These are phyloP conservation scores for Pelagia noctiluca DNA, from an alignment of 30 jellyfish, hydroid and myxozoan species.

Conservation along the genomic window DNA sequence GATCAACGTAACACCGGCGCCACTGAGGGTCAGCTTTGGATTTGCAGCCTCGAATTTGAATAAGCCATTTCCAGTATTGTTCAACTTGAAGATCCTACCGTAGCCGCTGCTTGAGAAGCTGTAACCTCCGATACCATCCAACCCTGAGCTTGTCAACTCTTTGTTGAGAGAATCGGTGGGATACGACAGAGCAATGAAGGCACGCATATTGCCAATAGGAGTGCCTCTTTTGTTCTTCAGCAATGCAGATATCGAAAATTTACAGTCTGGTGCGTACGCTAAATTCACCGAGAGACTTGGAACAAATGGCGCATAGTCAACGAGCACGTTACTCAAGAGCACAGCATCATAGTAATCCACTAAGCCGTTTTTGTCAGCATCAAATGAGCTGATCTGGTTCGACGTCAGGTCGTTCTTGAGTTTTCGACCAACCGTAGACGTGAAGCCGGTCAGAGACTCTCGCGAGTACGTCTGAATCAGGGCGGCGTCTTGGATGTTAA, in stretches of 20 bases:
- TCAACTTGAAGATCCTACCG: slow-evolving; percentile 52
- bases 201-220: slow-evolving; percentile 52
- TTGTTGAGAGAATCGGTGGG: slow-evolving; percentile 16
- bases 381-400: slow-evolving; percentile 28
- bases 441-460: slow-evolving; percentile 42
- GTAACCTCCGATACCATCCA: slow-evolving; percentile 40
- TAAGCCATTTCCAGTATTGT: slow-evolving; percentile 22
- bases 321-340: slow-evolving; percentile 30
- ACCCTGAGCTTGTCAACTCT: slow-evolving; percentile 47
- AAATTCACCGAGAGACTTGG: slow-evolving; percentile 16
- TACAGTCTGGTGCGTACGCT: slow-evolving; percentile 64
- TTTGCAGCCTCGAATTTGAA: slow-evolving; percentile 40
- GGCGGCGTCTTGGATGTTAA: slow-evolving; percentile 82
- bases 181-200: slow-evolving; percentile 42
- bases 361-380: slow-evolving; percentile 68
- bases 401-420: slow-evolving; percentile 9
- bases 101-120: slow-evolving; percentile 29
- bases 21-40: slow-evolving; percentile 29
- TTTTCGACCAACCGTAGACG: slow-evolving; percentile 44
- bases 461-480: slow-evolving; percentile 68
- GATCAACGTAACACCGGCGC: slow-evolving; percentile 60
- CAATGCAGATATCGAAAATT: slow-evolving; percentile 47
- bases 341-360: slow-evolving; percentile 63
- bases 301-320: slow-evolving; percentile 57
- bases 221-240: slow-evolving; percentile 37